These are phyloP conservation scores for Addax nasomaculatus DNA, from an alignment of 2,113 vertebrate genomes.

Conservation along the genomic window DNA sequence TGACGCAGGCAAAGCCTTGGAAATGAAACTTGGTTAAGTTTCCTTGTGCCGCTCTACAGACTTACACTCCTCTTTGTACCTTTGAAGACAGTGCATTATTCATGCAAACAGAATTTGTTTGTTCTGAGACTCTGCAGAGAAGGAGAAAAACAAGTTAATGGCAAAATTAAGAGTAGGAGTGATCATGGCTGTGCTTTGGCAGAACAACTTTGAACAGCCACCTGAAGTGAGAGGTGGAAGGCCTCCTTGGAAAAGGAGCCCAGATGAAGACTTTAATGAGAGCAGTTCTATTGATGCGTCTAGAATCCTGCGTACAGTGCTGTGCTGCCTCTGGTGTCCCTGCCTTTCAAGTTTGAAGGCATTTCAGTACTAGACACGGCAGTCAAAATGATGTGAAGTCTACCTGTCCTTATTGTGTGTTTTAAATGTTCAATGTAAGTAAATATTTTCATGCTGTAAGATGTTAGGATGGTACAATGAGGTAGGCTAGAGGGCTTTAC, in stretches of 20 bases:
- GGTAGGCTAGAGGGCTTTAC: neutral
- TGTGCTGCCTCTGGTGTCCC: too few relatives aligned
- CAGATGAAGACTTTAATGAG: neutral
- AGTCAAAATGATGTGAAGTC: neutral
- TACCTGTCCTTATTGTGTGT: neutral
- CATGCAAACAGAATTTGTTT: slow-evolving; percentile 13
- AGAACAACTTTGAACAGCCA: neutral
- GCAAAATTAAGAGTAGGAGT: slow-evolving; percentile 8
- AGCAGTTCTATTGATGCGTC: accelerated
- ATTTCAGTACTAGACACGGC: neutral
- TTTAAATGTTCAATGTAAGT: neutral
- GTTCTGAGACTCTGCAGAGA: neutral
- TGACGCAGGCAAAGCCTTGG: neutral
- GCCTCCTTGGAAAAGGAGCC: neutral
- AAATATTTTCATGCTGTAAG: neutral
- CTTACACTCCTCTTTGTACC: neutral
- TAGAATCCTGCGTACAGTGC: accelerated
- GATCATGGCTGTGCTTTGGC: accelerated
- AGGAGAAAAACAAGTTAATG: neutral
- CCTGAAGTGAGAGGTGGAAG: neutral
- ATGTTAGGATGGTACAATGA: neutral
- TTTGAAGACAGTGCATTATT: slow-evolving; percentile 25
- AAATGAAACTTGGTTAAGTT: neutral
- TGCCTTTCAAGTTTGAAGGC: neutral
- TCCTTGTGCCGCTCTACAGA: neutral